Conservation (phyloP, 2,888 invertebrate species). For the Yponomeuta cagnagella region DNA sequence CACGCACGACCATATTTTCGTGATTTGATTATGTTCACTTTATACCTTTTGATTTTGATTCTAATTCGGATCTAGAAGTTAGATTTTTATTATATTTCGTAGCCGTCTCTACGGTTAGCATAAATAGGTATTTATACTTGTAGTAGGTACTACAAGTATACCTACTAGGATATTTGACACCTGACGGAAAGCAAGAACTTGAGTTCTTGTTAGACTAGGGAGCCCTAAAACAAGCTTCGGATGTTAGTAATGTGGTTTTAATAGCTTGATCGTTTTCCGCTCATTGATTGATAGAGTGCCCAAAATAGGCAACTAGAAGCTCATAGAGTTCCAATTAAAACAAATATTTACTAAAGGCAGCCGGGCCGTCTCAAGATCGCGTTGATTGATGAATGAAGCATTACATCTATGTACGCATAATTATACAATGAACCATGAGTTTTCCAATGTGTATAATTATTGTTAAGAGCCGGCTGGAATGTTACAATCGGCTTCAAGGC, state of each 20-base stretch:
- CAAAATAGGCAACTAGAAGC: neutral
- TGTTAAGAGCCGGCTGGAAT: conserved; percentile 41
- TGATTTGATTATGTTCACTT: too few species aligned
- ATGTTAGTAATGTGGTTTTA: neutral
- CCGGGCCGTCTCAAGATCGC: conserved; percentile 20
- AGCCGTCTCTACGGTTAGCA: too few species aligned
- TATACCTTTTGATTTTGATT: too few species aligned
- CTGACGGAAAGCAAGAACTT: too few species aligned
- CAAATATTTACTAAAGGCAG: conserved; percentile 12
- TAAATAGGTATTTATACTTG: too few species aligned
- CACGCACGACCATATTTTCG: too few species aligned
- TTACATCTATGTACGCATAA: neutral
- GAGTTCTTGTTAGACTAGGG: too few species aligned
- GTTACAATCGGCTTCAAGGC: conserved; percentile 45
- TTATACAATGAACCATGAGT: conserved; percentile 3
- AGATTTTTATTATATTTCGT: too few species aligned
- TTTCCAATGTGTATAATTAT: conserved; percentile 29
- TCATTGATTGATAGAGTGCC: neutral
- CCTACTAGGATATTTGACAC: too few species aligned
- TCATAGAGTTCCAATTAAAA: neutral
- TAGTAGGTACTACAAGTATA: too few species aligned
- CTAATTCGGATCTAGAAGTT: too few species aligned
- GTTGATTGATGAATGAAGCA: conserved; percentile 41
- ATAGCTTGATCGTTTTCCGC: neutral
- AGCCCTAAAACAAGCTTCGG: neutral